These are phyloP conservation scores for Chaetorhynchus papuensis DNA, from an alignment of 2,113 vertebrate genomes.

Conservation along the genomic window DNA sequence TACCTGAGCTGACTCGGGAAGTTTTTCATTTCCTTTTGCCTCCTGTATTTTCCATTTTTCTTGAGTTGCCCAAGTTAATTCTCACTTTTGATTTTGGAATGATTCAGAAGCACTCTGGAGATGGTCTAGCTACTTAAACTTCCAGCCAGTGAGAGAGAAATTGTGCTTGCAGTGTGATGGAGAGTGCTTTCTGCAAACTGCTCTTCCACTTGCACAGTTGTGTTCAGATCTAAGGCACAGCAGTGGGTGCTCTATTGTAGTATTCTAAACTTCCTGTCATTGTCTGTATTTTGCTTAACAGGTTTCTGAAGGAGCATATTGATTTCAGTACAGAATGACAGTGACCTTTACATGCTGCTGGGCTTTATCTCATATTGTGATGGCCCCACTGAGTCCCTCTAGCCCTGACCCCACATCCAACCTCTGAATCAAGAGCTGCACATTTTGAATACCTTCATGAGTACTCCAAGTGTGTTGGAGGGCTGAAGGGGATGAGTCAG, in stretches of 20 bases:
- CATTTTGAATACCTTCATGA: not conserved
- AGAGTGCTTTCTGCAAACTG: not conserved
- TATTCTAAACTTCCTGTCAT: not conserved
- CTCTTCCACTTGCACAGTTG: not conserved
- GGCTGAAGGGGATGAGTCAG: not conserved
- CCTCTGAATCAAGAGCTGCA: not conserved
- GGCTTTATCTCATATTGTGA: not conserved
- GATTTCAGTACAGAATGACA: not conserved
- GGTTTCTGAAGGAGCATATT: constrained; percentile 1
- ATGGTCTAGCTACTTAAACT: not conserved
- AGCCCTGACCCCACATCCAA: not conserved
- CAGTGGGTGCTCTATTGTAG: not conserved
- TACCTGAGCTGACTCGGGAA: not conserved
- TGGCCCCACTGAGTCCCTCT: not conserved
- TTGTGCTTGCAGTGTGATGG: not conserved
- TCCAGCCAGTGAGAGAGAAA: not conserved
- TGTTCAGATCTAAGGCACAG: not conserved
- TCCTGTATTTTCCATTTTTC: not conserved
- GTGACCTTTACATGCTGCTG: not conserved
- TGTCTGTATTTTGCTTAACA: constrained; percentile 18
- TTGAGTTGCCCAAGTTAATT: not conserved
- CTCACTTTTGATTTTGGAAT: not conserved
- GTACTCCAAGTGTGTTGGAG: not conserved
- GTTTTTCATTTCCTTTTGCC: not conserved
- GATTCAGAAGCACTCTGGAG: not conserved